Percentiles rank a stretch among this genome's conserved stretches.
phyloP scores from a whole-genome alignment of 2,888 invertebrate genomes.

The Allophyes oxyacanthae region DNA sequence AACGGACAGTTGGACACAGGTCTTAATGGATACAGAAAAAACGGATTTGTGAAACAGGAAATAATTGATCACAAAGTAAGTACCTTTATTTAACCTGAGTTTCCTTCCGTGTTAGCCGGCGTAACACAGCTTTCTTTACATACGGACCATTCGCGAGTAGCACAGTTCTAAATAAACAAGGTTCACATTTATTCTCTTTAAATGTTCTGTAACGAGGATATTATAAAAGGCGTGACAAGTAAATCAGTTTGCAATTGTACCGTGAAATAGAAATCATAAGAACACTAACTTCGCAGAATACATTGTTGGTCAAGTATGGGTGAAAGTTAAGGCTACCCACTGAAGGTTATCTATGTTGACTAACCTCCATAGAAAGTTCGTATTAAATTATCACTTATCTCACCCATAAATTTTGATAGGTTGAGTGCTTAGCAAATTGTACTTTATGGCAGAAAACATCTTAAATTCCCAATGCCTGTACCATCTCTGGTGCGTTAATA shows the following conservation, averaged over 20 bases:
- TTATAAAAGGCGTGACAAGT: slow-evolving; percentile 3
- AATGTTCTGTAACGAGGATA: slow-evolving; percentile 3
- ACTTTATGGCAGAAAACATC: neutral
- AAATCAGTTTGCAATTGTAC: slow-evolving; percentile 5
- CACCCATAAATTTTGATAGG: slow-evolving; percentile 3
- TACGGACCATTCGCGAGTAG: neutral
- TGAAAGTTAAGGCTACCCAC: slow-evolving; percentile 56
- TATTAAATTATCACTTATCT: slow-evolving; percentile 11
- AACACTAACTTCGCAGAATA: slow-evolving; percentile 15
- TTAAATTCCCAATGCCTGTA: neutral
- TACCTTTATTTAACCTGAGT: slow-evolving; percentile 40
- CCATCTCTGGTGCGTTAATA: neutral
- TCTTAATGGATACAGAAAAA: slow-evolving; percentile 80
- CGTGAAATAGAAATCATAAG: slow-evolving; percentile 21
- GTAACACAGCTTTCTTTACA: slow-evolving; percentile 13
- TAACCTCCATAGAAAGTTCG: slow-evolving; percentile 56
- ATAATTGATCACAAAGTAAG: slow-evolving; percentile 72
- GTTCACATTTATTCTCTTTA: neutral
- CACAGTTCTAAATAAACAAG: neutral
- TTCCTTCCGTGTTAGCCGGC: slow-evolving; percentile 7
- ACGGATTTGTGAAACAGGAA: slow-evolving; percentile 77
- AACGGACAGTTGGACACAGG: slow-evolving; percentile 78
- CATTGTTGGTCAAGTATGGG: slow-evolving; percentile 44
- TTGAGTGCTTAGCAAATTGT: slow-evolving; percentile 12
- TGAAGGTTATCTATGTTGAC: slow-evolving; percentile 48